Conservation (phyloP, 2,888 invertebrate species). For the Cephus nigrinus region DNA sequence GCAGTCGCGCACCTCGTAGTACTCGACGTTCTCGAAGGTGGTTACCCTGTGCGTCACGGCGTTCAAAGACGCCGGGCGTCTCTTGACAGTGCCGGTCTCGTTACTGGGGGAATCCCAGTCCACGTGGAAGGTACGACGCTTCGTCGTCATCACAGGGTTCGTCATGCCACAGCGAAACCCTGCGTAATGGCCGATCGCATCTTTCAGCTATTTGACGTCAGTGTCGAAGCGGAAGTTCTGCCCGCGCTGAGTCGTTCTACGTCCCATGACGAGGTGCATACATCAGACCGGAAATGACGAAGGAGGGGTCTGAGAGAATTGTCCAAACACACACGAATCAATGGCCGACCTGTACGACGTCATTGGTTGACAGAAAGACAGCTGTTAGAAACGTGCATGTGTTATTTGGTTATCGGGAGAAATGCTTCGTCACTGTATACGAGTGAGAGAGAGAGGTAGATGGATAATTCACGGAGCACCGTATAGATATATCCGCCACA, state of each 20-base stretch:
- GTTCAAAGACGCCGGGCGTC: slow-evolving; percentile 72
- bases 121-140: slow-evolving; percentile 60
- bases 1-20: slow-evolving; percentile 35
- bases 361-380: neutral
- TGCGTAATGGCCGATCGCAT: neutral
- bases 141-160: slow-evolving; percentile 34
- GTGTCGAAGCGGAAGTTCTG: slow-evolving; percentile 42
- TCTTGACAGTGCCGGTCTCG: slow-evolving; percentile 79
- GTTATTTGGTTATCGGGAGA: neutral
- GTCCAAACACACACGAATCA: neutral
- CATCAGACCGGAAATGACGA: neutral
- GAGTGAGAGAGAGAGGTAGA: too few species aligned
- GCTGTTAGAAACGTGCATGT: neutral
- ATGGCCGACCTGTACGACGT: neutral
- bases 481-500: neutral
- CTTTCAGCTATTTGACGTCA: slow-evolving; percentile 38
- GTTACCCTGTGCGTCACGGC: slow-evolving; percentile 18
- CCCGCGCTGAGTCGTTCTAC: slow-evolving; percentile 23
- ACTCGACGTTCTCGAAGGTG: slow-evolving; percentile 36
- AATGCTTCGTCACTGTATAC: neutral
- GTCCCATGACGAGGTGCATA: neutral
- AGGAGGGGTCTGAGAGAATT: neutral
- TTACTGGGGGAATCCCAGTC: slow-evolving; percentile 82
- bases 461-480: neutral
- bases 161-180: neutral